Evolutionary conservation across 2,888 invertebrate species (phyloP), one percentile per base, ranked within the genome.

Genomic region (Parascotia fuliginaria): DNA sequence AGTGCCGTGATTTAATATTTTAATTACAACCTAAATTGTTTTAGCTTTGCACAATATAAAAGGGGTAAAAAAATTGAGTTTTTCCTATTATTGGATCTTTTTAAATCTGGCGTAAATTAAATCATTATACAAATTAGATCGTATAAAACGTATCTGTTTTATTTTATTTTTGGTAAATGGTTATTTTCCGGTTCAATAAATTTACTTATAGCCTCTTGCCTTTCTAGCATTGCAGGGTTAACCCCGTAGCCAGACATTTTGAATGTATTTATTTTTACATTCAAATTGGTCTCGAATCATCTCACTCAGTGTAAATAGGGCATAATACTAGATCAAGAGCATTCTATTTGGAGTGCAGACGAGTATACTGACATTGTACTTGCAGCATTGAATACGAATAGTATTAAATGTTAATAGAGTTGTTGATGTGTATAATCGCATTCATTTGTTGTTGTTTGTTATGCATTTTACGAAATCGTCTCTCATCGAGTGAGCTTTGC

Each of bases 301-400:
- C 45, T 22, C 41, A 45, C 51, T 40, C 45, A 34, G 43, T 43
- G 52, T 63, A 78, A 70, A 71, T 77, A 49, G 80, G 79, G 76
- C 81, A 73, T 66, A 71, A 71, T 77, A 70, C 71, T 70, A 60
- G 76, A 77, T 79, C 83, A 82, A 82, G 82, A 83, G 60, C 77
- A 62, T 55, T 78, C 82, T 83, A 83, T 84, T 84, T 76, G 47
- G 57, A 69, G 65, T 55, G 57, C 66, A 68, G 70, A 69, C 70
- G 61, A 39, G 13, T 46, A 60, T 60, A 62, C 60, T 78, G 79
- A 70, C 82, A 80, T 81, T 77, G 79, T 73, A 67, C 64, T 62
- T 57, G 53, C 53, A 58, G 45, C 57, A 48, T 55, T 55, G 52
- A 58, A 43, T 66, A 46, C 14, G 14, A 39, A 49, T 43, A 33